Percentiles rank a stretch among this genome's conserved stretches.
Conservation (phyloP, 1,140 invertebrate species). For the Pentalonia nigronervosa region DNA sequence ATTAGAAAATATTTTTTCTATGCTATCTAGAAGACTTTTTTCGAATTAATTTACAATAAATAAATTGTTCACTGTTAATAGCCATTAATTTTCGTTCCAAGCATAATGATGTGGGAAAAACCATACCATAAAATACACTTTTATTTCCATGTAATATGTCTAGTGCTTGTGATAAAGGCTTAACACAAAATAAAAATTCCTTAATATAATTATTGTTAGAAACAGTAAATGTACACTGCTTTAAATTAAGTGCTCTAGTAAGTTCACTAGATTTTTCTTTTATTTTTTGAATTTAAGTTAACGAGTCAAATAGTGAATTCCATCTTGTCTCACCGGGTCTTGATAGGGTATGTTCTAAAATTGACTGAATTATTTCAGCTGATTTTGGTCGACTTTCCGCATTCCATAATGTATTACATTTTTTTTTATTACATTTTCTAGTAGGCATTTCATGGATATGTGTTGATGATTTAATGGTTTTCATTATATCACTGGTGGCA, state of each 20-base stretch:
- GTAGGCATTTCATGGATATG: too few species aligned
- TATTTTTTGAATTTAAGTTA: conserved; percentile 15
- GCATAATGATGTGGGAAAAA: conserved; percentile 2
- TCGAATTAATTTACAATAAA: conserved; percentile 13
- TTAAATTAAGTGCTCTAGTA: background rate
- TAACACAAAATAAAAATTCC: conserved; percentile 38
- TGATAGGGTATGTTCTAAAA: too few species aligned
- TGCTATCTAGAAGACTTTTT: conserved; percentile 1
- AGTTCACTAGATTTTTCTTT: conserved; percentile 35
- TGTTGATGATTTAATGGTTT: too few species aligned
- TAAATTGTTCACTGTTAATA: conserved; percentile 16
- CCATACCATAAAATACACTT: conserved; percentile 18
- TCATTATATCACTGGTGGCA: too few species aligned
- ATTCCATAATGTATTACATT: too few species aligned
- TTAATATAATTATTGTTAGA: conserved; percentile 7
- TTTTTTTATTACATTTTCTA: too few species aligned
- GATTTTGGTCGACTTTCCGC: too few species aligned
- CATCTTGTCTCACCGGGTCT: too few species aligned
- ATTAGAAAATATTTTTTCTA: conserved; percentile 30
- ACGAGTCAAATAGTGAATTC: too few species aligned
- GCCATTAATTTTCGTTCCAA: background rate
- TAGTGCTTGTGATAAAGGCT: background rate
- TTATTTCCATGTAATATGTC: conserved; percentile 14
- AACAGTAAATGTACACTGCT: conserved; percentile 19
- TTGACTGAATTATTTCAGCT: too few species aligned